phyloP scores from a whole-genome alignment of 1,140 invertebrate genomes.

The Ceratosolen fusciceps region DNA sequence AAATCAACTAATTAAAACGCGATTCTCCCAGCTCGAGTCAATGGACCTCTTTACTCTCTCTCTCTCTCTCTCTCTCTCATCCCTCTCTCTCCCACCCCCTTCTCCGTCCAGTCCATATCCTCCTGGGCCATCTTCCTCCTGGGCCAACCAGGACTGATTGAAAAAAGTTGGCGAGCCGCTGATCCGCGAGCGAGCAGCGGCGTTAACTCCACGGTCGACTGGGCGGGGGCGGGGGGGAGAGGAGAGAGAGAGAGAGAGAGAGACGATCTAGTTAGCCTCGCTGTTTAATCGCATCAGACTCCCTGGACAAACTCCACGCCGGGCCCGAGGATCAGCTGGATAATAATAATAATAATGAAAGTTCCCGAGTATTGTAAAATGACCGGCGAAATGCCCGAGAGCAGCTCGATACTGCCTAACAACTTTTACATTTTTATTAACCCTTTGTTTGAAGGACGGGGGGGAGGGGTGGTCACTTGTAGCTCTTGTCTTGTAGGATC shows the following conservation, averaged over 20 bases:
- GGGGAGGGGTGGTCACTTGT: no score
- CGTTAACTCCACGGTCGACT: neutral
- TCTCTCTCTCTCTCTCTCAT: no score
- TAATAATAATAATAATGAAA: conserved; percentile 33
- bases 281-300: conserved; percentile 29
- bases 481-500: neutral
- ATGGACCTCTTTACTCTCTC: neutral
- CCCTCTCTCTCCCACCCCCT: no score
- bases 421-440: neutral
- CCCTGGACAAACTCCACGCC: neutral
- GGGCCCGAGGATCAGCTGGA: conserved; percentile 22
- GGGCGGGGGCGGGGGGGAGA: no score
- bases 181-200: neutral
- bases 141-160: neutral
- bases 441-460: no score
- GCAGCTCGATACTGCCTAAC: neutral
- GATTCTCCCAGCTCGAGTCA: neutral
- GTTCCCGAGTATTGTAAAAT: conserved; percentile 24
- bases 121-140: no score
- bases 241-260: no score
- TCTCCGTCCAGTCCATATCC: no score
- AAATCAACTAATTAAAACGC: conserved; percentile 39
- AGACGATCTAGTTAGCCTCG: neutral
- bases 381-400: neutral
- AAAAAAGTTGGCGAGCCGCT: conserved; percentile 7